phyloP scores from a whole-genome alignment of 2,113 vertebrate species.

The Phalacrocorax carbo region DNA sequence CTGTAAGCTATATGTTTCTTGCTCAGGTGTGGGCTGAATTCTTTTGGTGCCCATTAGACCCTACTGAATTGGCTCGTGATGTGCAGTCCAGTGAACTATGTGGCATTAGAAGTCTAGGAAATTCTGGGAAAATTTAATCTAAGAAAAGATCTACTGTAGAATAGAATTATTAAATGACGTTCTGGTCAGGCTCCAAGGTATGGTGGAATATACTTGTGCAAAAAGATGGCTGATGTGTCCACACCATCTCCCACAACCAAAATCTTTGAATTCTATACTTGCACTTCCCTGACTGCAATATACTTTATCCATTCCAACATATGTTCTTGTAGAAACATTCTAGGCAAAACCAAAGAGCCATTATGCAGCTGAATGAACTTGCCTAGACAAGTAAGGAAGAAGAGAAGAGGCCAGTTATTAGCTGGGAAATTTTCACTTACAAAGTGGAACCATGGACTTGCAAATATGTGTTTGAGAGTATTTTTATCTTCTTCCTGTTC shows the following conservation, averaged over 20 bases:
- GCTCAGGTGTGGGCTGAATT: neutral
- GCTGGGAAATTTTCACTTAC: neutral
- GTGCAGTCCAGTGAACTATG: neutral
- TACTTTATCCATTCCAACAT: neutral
- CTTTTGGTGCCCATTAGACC: neutral
- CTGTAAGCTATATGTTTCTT: neutral
- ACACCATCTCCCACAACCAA: neutral
- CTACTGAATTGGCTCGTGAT: neutral
- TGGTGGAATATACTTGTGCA: neutral
- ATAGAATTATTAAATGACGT: neutral
- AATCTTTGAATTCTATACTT: neutral
- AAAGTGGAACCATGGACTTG: neutral
- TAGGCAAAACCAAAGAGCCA: neutral
- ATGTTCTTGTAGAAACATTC: neutral
- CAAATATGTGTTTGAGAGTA: neutral
- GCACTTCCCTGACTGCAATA: neutral
- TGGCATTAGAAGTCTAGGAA: neutral
- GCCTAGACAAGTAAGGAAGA: neutral
- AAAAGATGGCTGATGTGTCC: neutral
- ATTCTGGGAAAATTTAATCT: rapidly evolving
- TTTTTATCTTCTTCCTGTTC: neutral
- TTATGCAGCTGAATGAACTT: neutral
- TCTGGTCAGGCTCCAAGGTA: neutral
- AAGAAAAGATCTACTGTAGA: neutral
- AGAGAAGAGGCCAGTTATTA: neutral